Evolutionary conservation across 37 sponge, comb jelly and placozoan species (phyloP).

Genomic region (Tethya wilhelma): DNA sequence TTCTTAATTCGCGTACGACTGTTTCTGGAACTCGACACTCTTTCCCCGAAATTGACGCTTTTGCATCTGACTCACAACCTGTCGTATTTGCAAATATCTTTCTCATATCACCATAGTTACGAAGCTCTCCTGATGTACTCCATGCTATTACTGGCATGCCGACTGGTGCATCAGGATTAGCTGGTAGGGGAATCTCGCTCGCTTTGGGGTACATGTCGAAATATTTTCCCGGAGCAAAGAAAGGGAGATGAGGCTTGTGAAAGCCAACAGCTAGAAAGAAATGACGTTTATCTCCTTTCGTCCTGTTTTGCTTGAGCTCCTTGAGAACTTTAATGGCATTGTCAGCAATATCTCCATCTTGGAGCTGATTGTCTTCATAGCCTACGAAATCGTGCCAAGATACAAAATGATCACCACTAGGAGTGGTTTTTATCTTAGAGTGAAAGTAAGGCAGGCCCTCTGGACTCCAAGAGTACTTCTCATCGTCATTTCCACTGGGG

Average conservation of each 20-base stretch:
- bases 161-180: conserved; percentile 28
- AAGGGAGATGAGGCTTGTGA: conserved; percentile 50
- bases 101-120: not conserved
- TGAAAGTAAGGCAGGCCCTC: conserved; percentile 43
- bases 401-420: no score
- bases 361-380: conserved; percentile 19
- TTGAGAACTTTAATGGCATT: conserved; percentile 21
- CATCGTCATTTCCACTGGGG: conserved; percentile 54
- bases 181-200: conserved; percentile 22
- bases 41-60: conserved; percentile 20
- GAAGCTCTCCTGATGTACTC: not conserved
- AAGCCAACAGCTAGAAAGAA: conserved; percentile 54
- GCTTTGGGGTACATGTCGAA: conserved; percentile 35
- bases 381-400: conserved; percentile 41
- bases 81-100: conserved; percentile 8
- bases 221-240: conserved; percentile 25
- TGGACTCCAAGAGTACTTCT: conserved; percentile 52
- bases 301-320: conserved; percentile 13
- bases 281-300: conserved; percentile 32
- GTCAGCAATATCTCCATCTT: conserved; percentile 55
- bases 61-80: conserved; percentile 3
- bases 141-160: conserved; percentile 32
- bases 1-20: not conserved
- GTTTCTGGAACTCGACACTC: conserved; percentile 10
- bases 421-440: not conserved